Evolutionary conservation across 2,797 vertebrate genomes (phyloP), one percentile per base, ranked within the genome.

Genomic region (Pseudochromis fuscus): DNA sequence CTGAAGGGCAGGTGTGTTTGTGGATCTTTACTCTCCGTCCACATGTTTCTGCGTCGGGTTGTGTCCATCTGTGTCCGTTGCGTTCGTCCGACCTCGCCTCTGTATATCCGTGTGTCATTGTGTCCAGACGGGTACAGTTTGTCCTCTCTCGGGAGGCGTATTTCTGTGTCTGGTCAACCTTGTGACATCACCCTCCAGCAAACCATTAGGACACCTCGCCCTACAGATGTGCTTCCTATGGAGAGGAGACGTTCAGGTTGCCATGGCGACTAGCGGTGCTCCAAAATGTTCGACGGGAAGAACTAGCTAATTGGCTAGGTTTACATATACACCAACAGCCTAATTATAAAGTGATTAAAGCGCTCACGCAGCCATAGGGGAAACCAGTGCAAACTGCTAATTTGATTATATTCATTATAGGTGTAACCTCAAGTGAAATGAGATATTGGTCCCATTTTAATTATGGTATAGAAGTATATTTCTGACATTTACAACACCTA

Each of bases 191-290:
- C 67, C 70, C 73, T 76, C 49, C 37, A 65, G 57, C 73, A 52
- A 69, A 76, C 63, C 69, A 82, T 67, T 33, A 76, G 63, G 72
- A 85, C 67, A 48, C 50, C 16, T 75, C 2, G 56, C 67, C 84
- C 67, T 79, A 67, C 77, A 85, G 68, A 83, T 88, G 79, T 81
- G 71, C 62, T 58, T 79, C 63, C 60, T 67, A 67, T 66, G 42
- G 46, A 45, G 27, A 30, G 19, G 63, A 10, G 42, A 76, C 18
- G 38, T 56, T 67, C 16, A n/a, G 15, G 83, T 81, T 89, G 66
- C 73, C 56, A 77, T 71, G 61, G 83, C 42, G 52, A 86, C 27
- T 3, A 67, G n/a, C 67, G 56, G 50, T 13, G 33, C 33, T 49
- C 25, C 38, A 63, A 55, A 66, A 27, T 57, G 16, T 27, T 62